phyloP scores from a whole-genome alignment of 2,888 invertebrate genomes.

The Agrochola lota region DNA sequence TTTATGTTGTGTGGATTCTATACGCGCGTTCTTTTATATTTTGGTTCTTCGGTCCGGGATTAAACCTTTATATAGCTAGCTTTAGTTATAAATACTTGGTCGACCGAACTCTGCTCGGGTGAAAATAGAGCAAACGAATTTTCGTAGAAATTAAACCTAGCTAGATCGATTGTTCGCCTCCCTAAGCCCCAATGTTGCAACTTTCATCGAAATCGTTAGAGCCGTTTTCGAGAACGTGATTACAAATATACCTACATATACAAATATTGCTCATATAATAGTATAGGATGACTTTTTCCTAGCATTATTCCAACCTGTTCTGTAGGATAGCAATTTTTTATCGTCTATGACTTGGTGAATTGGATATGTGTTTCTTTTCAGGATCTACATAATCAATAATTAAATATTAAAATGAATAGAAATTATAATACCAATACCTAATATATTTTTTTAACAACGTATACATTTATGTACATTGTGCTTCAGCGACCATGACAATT shows the following conservation, averaged over 20 bases:
- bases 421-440: not conserved
- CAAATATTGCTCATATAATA: too few relatives aligned
- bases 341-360: not conserved
- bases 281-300: not conserved
- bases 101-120: too few relatives aligned
- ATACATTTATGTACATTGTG: not conserved
- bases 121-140: too few relatives aligned
- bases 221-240: too few relatives aligned
- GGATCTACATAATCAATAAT: not conserved
- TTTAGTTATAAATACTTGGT: not conserved
- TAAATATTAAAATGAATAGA: not conserved
- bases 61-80: not conserved
- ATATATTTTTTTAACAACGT: not conserved
- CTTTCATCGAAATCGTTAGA: too few relatives aligned
- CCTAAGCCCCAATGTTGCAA: too few relatives aligned
- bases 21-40: too few relatives aligned
- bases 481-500: not conserved
- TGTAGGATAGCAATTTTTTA: not conserved
- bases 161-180: too few relatives aligned
- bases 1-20: not conserved
- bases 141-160: too few relatives aligned
- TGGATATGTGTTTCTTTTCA: not conserved
- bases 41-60: not conserved
- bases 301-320: slow-evolving; percentile 4
- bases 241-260: too few relatives aligned